Conservation (phyloP, 2,888 invertebrate genomes). For the Drosophila longiperda region DNA sequence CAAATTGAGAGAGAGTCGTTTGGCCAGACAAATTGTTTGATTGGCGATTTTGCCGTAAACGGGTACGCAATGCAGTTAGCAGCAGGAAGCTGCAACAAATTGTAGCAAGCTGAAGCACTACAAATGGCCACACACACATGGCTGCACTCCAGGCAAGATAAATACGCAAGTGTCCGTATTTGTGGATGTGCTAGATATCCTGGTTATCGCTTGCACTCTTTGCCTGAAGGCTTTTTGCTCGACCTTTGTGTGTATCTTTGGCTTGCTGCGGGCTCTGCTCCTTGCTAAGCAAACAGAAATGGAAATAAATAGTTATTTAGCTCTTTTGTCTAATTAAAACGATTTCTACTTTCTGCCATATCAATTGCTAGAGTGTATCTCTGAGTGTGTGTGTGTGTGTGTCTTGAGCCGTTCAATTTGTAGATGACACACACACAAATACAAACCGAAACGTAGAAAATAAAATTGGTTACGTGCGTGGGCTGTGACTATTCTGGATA, state of each 20-base stretch:
- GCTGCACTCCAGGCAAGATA: constrained; percentile 12
- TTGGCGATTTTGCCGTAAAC: constrained; percentile 64
- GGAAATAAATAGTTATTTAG: constrained; percentile 77
- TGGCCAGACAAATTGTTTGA: constrained; percentile 55
- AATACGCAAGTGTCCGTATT: not conserved
- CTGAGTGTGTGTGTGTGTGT: not conserved
- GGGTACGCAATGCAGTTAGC: constrained; percentile 43
- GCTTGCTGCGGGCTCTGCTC: constrained; percentile 29
- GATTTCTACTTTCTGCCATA: constrained; percentile 31
- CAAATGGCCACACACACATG: constrained; percentile 27
- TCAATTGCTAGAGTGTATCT: constrained; percentile 6
- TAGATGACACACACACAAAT: constrained; percentile 41
- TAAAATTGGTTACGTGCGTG: constrained; percentile 17
- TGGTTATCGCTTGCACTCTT: constrained; percentile 33
- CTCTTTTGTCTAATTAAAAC: constrained; percentile 78
- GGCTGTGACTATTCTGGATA: constrained; percentile 17
- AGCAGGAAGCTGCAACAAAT: constrained; percentile 13
- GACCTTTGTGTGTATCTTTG: constrained; percentile 33
- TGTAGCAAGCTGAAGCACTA: constrained; percentile 20
- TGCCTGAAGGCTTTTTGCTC: constrained; percentile 12
- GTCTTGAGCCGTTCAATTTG: constrained; percentile 60
- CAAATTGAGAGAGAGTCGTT: constrained; percentile 13
- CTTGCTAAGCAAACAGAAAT: constrained; percentile 53
- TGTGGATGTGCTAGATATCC: not conserved
- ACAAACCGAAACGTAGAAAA: constrained; percentile 5